These are phyloP conservation scores for Pygmarrhopalites habei DNA, from an alignment of 1,140 invertebrate genomes.

Conservation along the genomic window DNA sequence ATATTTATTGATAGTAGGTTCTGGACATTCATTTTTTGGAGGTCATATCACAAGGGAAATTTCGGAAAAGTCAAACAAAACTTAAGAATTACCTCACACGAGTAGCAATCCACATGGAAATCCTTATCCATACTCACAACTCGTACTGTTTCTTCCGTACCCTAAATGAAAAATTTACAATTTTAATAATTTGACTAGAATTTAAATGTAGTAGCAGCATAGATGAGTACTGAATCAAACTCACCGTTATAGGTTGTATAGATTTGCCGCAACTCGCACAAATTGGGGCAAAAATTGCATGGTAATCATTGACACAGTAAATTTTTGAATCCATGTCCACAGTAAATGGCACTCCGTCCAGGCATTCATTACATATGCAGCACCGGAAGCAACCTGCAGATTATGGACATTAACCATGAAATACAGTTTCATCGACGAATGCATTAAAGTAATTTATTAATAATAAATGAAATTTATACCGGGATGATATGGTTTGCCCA, in stretches of 20 bases:
- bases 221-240: neutral
- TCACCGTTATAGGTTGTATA: slow-evolving; percentile 68
- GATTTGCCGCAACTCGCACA: slow-evolving; percentile 94
- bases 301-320: slow-evolving; percentile 97
- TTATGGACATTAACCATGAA: too few species aligned
- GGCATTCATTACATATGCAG: slow-evolving; percentile 92
- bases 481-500: slow-evolving; percentile 98
- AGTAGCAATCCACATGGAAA: slow-evolving; percentile 97
- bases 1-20: neutral
- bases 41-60: neutral
- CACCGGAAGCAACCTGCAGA: slow-evolving; percentile 89
- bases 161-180: too few species aligned
- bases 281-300: slow-evolving; percentile 93
- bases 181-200: too few species aligned
- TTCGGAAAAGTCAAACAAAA: slow-evolving; percentile 5
- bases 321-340: slow-evolving; percentile 97
- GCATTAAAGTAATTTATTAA: too few species aligned
- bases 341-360: slow-evolving; percentile 92
- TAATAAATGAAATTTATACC: too few species aligned
- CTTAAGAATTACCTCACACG: slow-evolving; percentile 66
- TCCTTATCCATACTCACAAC: slow-evolving; percentile 99
- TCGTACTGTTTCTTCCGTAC: slow-evolving; percentile 91
- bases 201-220: neutral
- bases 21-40: slow-evolving; percentile 7
- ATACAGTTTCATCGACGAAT: too few species aligned